Conservation (phyloP, 2,888 invertebrate species). For the Tetragnatha montana region DNA sequence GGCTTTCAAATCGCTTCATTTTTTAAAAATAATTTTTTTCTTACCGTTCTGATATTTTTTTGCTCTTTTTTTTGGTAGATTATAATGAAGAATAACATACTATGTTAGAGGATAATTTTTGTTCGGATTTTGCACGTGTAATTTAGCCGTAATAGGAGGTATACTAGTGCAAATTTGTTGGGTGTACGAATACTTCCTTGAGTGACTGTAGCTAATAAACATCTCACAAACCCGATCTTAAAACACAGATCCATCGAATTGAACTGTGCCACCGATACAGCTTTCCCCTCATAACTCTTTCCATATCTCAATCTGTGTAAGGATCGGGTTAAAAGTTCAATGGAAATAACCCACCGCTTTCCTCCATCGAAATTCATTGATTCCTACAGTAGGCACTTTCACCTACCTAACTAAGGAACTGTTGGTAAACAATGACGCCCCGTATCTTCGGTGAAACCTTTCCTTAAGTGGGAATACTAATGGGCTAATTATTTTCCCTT, state of each 20-base stretch:
- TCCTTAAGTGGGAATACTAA: slow-evolving; percentile 14
- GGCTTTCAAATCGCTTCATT: too few relatives aligned
- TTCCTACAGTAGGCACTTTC: slow-evolving; percentile 30
- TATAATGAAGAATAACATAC: too few relatives aligned
- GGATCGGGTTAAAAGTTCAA: slow-evolving; percentile 22
- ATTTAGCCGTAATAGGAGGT: too few relatives aligned
- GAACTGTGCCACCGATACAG: background rate
- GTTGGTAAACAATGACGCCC: slow-evolving; percentile 25
- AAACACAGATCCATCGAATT: background rate
- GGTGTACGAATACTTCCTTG: too few relatives aligned
- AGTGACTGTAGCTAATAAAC: background rate
- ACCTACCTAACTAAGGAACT: slow-evolving; percentile 24
- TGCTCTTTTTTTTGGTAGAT: too few relatives aligned
- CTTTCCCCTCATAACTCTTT: background rate
- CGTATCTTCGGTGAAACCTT: background rate
- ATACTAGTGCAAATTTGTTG: too few relatives aligned
- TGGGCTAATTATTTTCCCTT: slow-evolving; percentile 16
- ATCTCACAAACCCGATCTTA: background rate
- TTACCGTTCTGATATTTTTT: too few relatives aligned
- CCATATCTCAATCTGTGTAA: background rate
- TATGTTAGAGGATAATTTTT: too few relatives aligned
- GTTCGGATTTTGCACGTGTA: too few relatives aligned
- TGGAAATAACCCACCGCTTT: background rate
- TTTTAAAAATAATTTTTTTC: too few relatives aligned
- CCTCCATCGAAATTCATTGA: slow-evolving; percentile 13